Conservation (phyloP, 2,113 vertebrate genomes). For the Callipepla californica region DNA sequence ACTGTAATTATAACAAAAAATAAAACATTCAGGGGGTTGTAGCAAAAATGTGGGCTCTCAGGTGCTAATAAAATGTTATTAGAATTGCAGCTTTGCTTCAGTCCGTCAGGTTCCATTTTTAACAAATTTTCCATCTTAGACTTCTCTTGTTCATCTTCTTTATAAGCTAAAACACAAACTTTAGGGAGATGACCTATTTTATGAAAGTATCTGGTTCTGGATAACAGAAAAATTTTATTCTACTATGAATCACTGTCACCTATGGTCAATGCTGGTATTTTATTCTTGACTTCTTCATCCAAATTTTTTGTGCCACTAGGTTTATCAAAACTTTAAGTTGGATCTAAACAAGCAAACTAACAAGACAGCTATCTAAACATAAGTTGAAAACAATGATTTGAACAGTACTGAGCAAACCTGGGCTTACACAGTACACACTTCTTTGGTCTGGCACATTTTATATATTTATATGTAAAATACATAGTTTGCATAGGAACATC, state of each 20-base stretch:
- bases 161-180: background rate
- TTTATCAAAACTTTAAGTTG: background rate
- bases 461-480: background rate
- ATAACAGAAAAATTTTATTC: background rate
- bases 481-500: slow-evolving; percentile 35
- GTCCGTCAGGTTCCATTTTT: slow-evolving; percentile 54
- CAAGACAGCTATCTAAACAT: background rate
- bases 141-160: background rate
- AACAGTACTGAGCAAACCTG: slow-evolving; percentile 12
- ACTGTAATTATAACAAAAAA: slow-evolving; percentile 85
- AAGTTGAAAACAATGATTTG: slow-evolving; percentile 19
- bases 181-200: background rate
- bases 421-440: slow-evolving; percentile 2
- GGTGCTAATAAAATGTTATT: slow-evolving; percentile 68
- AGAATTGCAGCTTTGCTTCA: slow-evolving; percentile 42
- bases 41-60: slow-evolving; percentile 60
- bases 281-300: background rate
- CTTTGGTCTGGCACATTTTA: slow-evolving; percentile 13
- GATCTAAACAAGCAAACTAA: background rate
- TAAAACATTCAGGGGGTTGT: slow-evolving; percentile 74
- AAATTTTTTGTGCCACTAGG: background rate
- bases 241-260: background rate
- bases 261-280: background rate
- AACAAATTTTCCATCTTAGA: slow-evolving; percentile 24
- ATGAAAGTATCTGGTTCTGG: background rate